Percentiles rank a stretch among this genome's conserved stretches.
phyloP scores from a whole-genome alignment of 2,797 vertebrate genomes.

The Rhynchonycteris naso region DNA sequence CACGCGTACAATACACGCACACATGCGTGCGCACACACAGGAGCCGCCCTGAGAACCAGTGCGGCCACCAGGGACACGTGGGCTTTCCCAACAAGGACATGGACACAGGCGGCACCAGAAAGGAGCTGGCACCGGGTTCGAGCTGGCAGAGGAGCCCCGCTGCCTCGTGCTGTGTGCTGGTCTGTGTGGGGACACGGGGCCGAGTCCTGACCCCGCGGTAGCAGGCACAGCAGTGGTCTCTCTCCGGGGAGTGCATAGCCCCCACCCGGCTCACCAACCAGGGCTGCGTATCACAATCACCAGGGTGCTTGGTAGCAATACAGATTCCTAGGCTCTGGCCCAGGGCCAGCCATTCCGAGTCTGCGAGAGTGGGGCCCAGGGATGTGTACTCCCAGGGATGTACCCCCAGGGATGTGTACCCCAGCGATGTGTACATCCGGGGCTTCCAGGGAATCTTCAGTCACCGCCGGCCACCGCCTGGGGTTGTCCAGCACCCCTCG shows the following conservation, averaged over 20 bases:
- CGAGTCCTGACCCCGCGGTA: background rate
- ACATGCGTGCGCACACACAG: background rate
- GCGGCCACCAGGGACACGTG: background rate
- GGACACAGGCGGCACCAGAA: fast-evolving
- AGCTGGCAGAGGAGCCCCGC: background rate
- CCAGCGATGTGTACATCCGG: no score
- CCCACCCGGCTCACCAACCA: background rate
- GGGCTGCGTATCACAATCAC: background rate
- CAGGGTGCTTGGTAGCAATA: background rate
- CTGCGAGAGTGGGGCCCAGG: background rate
- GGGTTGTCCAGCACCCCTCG: no score
- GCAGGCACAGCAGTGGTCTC: background rate
- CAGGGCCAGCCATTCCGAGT: background rate
- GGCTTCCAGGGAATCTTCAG: no score
- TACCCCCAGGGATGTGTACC: no score
- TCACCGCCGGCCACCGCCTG: no score
- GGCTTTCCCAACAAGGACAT: background rate
- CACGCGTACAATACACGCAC: background rate
- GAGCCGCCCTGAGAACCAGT: background rate
- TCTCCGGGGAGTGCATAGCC: background rate
- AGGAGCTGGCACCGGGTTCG: background rate
- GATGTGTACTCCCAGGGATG: no score
- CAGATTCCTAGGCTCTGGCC: background rate
- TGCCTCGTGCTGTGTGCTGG: background rate
- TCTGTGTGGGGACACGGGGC: no score